Evolutionary conservation across 2,113 vertebrate genomes (phyloP).

Genomic region (Cephalopholis sonnerati): DNA sequence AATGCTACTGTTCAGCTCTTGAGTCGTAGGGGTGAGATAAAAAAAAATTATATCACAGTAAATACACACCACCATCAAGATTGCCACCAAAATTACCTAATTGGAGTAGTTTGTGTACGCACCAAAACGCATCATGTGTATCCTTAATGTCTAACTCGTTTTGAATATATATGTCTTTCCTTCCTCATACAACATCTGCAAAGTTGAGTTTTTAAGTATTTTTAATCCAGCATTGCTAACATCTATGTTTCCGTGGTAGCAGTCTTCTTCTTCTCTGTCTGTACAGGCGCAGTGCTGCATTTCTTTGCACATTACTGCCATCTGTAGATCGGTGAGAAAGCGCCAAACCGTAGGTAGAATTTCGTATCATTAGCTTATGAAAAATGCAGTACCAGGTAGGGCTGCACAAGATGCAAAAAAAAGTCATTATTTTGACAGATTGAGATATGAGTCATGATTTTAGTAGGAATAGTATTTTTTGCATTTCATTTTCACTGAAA

Average conservation of each 20-base stretch:
- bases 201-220: not conserved
- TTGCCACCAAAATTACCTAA: not conserved
- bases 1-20: no score
- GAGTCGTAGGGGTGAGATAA: conserved; percentile 1
- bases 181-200: not conserved
- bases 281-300: not conserved
- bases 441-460: no score
- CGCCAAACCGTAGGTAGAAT: not conserved
- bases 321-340: not conserved
- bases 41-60: conserved; percentile 6
- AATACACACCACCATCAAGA: not conserved
- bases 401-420: no score
- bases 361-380: not conserved
- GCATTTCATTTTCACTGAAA: no score
- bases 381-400: not conserved
- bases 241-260: no score
- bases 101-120: not conserved
- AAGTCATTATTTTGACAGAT: no score
- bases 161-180: not conserved
- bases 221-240: not conserved
- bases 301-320: not conserved
- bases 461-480: no score
- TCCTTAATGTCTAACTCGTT: not conserved
- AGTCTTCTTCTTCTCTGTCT: no score
- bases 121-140: no score